Conservation (phyloP, 2,888 invertebrate species). For the Metellina segmentata region DNA sequence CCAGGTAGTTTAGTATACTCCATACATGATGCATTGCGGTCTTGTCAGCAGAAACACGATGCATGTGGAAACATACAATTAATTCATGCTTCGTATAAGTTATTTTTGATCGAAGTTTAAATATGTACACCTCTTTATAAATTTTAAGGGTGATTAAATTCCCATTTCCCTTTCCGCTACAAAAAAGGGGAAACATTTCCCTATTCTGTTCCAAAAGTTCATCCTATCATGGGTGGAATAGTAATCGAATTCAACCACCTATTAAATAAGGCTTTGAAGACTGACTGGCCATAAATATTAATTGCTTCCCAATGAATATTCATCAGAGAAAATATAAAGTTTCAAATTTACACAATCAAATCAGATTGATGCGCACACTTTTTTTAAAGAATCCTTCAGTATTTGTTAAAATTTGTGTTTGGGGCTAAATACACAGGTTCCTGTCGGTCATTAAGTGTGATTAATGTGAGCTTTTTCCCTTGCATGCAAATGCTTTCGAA, state of each 20-base stretch:
- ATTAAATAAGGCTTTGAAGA: not conserved
- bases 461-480: constrained; percentile 5
- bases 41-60: no score
- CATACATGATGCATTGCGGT: no score
- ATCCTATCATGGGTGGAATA: not conserved
- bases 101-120: no score
- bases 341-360: not conserved
- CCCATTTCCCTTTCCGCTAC: no score
- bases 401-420: not conserved
- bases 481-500: not conserved
- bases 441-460: not conserved
- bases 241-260: constrained; percentile 13
- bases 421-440: not conserved
- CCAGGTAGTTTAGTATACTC: no score
- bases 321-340: not conserved
- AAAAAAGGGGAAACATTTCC: no score
- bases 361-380: not conserved
- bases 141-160: no score
- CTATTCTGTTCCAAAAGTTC: no score
- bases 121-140: no score
- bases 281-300: constrained; percentile 20
- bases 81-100: no score
- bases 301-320: constrained; percentile 43
- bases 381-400: not conserved
- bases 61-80: no score